phyloP scores from a whole-genome alignment of 2,113 vertebrate species.

The Leucopsar rothschildi region DNA sequence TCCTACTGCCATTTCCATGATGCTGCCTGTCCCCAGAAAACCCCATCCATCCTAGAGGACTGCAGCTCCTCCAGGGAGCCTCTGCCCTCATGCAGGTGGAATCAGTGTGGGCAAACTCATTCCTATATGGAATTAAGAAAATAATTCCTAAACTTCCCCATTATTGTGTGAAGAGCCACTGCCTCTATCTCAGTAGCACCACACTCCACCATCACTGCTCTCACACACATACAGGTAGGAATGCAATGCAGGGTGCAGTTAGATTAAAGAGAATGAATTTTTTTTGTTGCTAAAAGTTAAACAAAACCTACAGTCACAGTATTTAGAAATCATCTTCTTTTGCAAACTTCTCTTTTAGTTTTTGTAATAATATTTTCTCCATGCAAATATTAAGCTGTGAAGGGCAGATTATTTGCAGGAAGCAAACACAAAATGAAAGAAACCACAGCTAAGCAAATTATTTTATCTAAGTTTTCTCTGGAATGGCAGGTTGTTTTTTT shows the following conservation, averaged over 20 bases:
- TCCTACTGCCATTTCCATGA: not conserved
- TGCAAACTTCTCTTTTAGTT: not conserved
- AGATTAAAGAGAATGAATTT: not conserved
- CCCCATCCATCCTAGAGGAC: not conserved
- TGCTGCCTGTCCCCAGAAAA: not conserved
- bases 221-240: not conserved
- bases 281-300: not conserved
- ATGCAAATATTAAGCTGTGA: not conserved
- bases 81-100: not conserved
- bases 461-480: not conserved
- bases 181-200: not conserved
- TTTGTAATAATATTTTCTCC: not conserved
- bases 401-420: not conserved
- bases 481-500: not conserved
- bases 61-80: not conserved
- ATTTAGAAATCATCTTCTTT: not conserved
- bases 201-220: rapidly evolving
- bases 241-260: not conserved
- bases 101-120: not conserved
- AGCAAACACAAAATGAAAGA: not conserved
- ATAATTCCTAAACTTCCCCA: not conserved
- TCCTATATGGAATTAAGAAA: rapidly evolving
- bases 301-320: not conserved
- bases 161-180: not conserved
- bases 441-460: not conserved